A percentile compares a stretch with the other conserved stretches of the same genome.
These are phyloP conservation scores for Scaptomyza montana DNA, from an alignment of 1,140 invertebrate genomes.

Conservation along the genomic window DNA sequence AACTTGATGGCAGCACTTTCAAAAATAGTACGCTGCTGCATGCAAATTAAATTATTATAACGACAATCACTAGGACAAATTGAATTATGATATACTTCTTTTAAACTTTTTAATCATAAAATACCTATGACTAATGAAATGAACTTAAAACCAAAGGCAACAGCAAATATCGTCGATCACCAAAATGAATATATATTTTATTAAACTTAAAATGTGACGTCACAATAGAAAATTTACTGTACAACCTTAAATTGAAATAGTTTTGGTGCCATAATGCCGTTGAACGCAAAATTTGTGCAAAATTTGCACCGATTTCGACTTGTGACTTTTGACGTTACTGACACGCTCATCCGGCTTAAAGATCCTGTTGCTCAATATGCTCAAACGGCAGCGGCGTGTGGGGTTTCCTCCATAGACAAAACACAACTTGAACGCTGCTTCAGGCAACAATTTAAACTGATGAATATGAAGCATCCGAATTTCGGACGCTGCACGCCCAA, in stretches of 20 bases:
- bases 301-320: conserved; percentile 85
- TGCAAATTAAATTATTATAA: not conserved
- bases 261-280: conserved; percentile 53
- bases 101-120: not conserved
- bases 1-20: not conserved
- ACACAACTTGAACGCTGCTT: conserved; percentile 85
- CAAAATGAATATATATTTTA: too few relatives aligned
- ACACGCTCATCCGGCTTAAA: conserved; percentile 89
- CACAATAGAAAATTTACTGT: not conserved
- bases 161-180: too few relatives aligned
- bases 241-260: conserved; percentile 1
- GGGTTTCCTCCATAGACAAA: conserved; percentile 85
- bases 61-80: not conserved
- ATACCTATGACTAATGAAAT: not conserved
- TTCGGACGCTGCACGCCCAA: conserved; percentile 58
- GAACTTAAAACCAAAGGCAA: not conserved
- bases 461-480: conserved; percentile 63
- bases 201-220: not conserved
- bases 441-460: conserved; percentile 60
- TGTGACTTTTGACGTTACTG: conserved; percentile 95
- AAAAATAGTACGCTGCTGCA: conserved; percentile 11
- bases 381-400: conserved; percentile 87
- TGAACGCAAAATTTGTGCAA: conserved; percentile 57
- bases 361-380: conserved; percentile 89
- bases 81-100: too few relatives aligned